Evolutionary conservation across 2,113 vertebrate species (phyloP), one percentile per base, ranked within the genome.

Genomic region (Bettongia penicillata): DNA sequence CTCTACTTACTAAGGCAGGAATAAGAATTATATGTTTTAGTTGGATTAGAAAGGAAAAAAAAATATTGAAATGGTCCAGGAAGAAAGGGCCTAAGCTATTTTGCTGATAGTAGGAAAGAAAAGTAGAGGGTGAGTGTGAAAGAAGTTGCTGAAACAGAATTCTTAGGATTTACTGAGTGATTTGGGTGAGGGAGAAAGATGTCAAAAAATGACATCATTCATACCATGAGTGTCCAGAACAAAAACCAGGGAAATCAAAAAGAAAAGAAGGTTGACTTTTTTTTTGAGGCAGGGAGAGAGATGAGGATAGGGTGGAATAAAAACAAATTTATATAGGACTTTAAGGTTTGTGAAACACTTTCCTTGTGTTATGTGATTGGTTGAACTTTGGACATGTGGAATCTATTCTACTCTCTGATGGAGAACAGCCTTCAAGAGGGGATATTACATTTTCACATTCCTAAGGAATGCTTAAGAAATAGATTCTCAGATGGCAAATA

Each of bases 381-480:
- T 43, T 84, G n/a, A 84, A 84, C 19, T 84, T 84, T 43, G n/a
- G 68, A 84, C 68, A 84, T 95, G 89, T 94, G 57, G 53, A 43
- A 24, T 91, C 61, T 24, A 8, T 50, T 1, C 7, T 3, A n/a
- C 57, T 49, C 57, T 89, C 84, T n/a, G 53, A 90, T 37, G 24
- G 94, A 25, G 53, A 91, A 50, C 49, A 84, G 68, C 93, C 89
- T 53, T 49, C 37, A 25, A 91, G 22, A 47, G 49, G 53, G 25
- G 51, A 11, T 92, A 61, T 49, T 94, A 22, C 3, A 37, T 14
- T 31, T 16, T 90, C 24, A 89, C 50, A 31, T 48, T 94, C 91
- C 50, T 89, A 55, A 92, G 37, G 25, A 84, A 57, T 49, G 89
- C 91, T 51, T 96, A 51, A 93, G 68, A 43, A 53, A 55, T 16